Conservation (phyloP, 2,888 invertebrate genomes). For the Escarpia spicata region DNA sequence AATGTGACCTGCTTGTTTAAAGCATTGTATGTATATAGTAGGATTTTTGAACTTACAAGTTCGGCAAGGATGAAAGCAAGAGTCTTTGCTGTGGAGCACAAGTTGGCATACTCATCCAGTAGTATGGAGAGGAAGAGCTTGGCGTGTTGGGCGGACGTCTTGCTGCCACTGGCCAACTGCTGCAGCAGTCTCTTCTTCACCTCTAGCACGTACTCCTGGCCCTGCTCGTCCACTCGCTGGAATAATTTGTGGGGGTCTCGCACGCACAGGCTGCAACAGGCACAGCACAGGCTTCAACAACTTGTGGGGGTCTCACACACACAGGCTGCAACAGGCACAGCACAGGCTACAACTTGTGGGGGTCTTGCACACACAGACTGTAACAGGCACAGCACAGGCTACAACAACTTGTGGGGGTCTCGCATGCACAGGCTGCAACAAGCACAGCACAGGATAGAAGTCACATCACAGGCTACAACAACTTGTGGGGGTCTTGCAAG, state of each 20-base stretch:
- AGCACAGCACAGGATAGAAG: neutral
- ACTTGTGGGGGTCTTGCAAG: too few relatives aligned
- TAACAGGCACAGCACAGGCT: too few relatives aligned
- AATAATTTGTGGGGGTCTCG: constrained; percentile 75
- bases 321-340: too few relatives aligned
- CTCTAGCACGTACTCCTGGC: constrained; percentile 75
- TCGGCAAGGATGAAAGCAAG: constrained; percentile 72
- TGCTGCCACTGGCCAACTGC: constrained; percentile 68
- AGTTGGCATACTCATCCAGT: constrained; percentile 73
- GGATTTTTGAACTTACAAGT: constrained; percentile 60
- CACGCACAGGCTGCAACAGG: constrained; percentile 58
- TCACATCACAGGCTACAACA: too few relatives aligned
- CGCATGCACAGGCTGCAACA: neutral
- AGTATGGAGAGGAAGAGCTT: constrained; percentile 71
- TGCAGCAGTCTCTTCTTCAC: constrained; percentile 72
- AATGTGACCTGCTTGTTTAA: too few relatives aligned
- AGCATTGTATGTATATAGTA: neutral
- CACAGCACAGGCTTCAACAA: neutral
- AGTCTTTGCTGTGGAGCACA: constrained; percentile 72
- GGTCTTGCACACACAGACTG: too few relatives aligned
- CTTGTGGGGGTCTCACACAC: too few relatives aligned
- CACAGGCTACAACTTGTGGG: too few relatives aligned
- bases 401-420: too few relatives aligned
- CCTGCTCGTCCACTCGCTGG: constrained; percentile 73
- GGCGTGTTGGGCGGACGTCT: constrained; percentile 68